phyloP scores from a whole-genome alignment of 2,888 invertebrate species.

The Lochmaea crataegi region DNA sequence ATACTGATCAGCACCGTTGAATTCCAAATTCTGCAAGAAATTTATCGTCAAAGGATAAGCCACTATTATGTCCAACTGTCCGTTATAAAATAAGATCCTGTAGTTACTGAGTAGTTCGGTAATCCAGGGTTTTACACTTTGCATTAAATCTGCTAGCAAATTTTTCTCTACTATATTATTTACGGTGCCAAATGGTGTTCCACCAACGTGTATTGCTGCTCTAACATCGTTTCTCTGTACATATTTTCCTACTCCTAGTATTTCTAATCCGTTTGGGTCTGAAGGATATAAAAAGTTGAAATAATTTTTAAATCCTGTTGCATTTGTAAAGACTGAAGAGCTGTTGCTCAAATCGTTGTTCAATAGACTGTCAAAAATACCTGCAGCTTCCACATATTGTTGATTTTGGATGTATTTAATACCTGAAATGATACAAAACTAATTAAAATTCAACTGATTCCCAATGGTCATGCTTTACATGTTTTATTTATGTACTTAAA shows the following conservation, averaged over 20 bases:
- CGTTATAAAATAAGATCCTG: constrained; percentile 85
- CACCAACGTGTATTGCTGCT: constrained; percentile 86
- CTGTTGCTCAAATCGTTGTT: constrained; percentile 74
- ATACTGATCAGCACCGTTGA: constrained; percentile 75
- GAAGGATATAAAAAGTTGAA: constrained; percentile 78
- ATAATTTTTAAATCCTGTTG: constrained; percentile 81
- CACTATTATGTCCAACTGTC: constrained; percentile 91
- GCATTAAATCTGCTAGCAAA: constrained; percentile 82
- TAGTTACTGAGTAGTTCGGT: constrained; percentile 76
- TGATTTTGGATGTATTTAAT: constrained; percentile 71
- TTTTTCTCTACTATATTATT: constrained; percentile 75
- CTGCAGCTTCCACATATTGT: constrained; percentile 77
- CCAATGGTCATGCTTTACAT: too few relatives aligned
- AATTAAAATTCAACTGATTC: not conserved
- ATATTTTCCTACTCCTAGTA: constrained; percentile 71
- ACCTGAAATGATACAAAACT: constrained; percentile 33
- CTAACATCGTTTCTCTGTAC: constrained; percentile 74
- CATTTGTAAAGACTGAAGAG: constrained; percentile 75
- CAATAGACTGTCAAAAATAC: constrained; percentile 77
- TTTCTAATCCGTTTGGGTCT: constrained; percentile 65
- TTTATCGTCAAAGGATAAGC: constrained; percentile 88
- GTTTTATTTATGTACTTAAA: too few relatives aligned
- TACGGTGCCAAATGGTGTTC: constrained; percentile 74
- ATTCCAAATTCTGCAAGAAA: constrained; percentile 79
- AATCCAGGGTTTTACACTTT: constrained; percentile 80